Conservation (phyloP, 2,113 vertebrate genomes). For the Elachura formosa region DNA sequence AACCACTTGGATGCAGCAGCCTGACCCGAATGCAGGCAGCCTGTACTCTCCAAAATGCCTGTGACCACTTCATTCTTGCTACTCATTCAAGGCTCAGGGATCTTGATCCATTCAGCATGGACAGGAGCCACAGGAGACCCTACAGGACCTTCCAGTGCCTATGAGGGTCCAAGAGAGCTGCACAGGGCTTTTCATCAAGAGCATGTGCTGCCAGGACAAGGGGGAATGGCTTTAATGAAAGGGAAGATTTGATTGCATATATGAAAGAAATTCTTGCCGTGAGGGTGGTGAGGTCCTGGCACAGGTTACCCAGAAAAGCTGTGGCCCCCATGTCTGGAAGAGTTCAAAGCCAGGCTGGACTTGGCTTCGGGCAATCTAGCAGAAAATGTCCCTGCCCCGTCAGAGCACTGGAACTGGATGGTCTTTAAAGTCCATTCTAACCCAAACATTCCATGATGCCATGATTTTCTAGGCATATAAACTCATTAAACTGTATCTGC, state of each 20-base stretch:
- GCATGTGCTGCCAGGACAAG: neutral
- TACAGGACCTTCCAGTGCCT: neutral
- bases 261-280: neutral
- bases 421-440: neutral
- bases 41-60: neutral
- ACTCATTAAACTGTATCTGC: neutral
- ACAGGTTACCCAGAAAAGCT: neutral
- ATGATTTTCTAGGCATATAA: neutral
- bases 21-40: neutral
- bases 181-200: neutral
- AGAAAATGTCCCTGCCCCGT: neutral
- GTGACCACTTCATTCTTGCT: neutral
- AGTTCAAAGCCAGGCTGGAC: neutral
- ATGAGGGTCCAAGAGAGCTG: neutral
- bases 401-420: neutral
- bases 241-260: neutral
- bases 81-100: neutral
- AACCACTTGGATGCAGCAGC: neutral
- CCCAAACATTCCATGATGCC: neutral
- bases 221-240: neutral
- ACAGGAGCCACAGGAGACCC: fast-evolving
- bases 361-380: neutral
- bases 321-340: neutral
- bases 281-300: neutral
- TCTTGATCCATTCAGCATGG: neutral